These are phyloP conservation scores for Mayetiola destructor DNA, from an alignment of 2,888 invertebrate genomes.

Conservation along the genomic window DNA sequence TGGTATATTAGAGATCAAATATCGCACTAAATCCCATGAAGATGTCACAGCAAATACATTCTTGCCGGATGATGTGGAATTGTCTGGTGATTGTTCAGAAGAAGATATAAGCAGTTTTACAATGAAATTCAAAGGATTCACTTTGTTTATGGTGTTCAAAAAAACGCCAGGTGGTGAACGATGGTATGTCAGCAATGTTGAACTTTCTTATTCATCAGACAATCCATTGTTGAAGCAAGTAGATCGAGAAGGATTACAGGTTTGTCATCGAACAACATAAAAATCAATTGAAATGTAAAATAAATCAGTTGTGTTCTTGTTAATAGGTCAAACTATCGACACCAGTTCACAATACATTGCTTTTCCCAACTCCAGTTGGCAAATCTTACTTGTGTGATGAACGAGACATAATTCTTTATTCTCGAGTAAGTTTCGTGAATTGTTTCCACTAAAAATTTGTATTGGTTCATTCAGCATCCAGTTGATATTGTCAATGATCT, in stretches of 20 bases:
- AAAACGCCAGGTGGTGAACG: constrained; percentile 82
- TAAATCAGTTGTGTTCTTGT: constrained; percentile 15
- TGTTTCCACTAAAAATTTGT: not conserved
- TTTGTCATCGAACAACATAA: not conserved
- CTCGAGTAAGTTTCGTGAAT: constrained; percentile 32
- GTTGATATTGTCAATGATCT: too few relatives aligned
- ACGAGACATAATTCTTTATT: constrained; percentile 49
- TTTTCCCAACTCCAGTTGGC: constrained; percentile 76
- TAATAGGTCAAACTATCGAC: constrained; percentile 39
- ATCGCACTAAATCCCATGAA: constrained; percentile 52
- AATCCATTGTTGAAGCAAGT: constrained; percentile 45
- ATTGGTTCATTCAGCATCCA: not conserved
- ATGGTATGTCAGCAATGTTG: constrained; percentile 72
- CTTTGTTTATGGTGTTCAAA: constrained; percentile 58
- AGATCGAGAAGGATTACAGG: constrained; percentile 40
- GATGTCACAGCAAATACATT: constrained; percentile 53
- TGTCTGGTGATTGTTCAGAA: constrained; percentile 59
- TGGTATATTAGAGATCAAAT: constrained; percentile 56
- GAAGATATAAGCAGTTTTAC: constrained; percentile 58
- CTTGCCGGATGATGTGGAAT: constrained; percentile 55
- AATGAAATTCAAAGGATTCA: constrained; percentile 61
- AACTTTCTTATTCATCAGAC: constrained; percentile 56
- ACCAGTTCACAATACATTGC: constrained; percentile 42
- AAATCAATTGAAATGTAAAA: too few relatives aligned
- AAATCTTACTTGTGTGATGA: constrained; percentile 65